phyloP scores from a whole-genome alignment of 2,113 vertebrate genomes.

The Paramisgurnus dabryanus region DNA sequence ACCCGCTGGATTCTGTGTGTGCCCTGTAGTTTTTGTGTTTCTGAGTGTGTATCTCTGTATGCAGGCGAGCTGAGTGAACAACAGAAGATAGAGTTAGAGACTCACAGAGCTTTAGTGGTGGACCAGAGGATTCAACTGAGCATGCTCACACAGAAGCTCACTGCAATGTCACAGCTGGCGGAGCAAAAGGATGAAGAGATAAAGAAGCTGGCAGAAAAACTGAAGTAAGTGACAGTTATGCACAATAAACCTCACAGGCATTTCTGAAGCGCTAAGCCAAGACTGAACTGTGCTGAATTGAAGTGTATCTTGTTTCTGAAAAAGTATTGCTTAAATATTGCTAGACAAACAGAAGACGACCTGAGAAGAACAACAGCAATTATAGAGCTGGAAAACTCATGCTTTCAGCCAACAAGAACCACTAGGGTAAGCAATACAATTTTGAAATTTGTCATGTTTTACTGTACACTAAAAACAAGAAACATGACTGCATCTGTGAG shows the following conservation, averaged over 20 bases:
- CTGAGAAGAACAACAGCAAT: constrained; percentile 22
- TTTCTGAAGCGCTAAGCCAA: background rate
- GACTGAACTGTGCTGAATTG: too few species aligned
- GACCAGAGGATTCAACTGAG: constrained; percentile 65
- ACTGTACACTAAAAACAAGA: too few species aligned
- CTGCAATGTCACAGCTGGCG: constrained; percentile 54
- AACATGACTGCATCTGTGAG: too few species aligned
- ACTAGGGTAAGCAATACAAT: constrained; percentile 32
- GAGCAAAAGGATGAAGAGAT: constrained; percentile 72
- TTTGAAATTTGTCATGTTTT: background rate
- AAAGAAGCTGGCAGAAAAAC: constrained; percentile 59
- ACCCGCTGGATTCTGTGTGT: background rate
- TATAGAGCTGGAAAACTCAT: background rate
- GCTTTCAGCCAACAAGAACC: background rate
- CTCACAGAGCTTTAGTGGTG: constrained; percentile 64
- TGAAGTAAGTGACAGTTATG: constrained; percentile 65
- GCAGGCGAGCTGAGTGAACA: constrained; percentile 78
- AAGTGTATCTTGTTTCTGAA: background rate
- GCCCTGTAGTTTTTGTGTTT: background rate
- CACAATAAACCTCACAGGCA: background rate
- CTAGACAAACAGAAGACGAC: constrained; percentile 57
- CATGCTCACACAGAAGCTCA: constrained; percentile 66
- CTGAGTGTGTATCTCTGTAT: background rate
- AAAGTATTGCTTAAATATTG: constrained; percentile 20
- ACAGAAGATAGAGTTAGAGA: constrained; percentile 78